Evolutionary conservation across 2,113 vertebrate genomes (phyloP).

Genomic region (Hippocampus mohnikei): DNA sequence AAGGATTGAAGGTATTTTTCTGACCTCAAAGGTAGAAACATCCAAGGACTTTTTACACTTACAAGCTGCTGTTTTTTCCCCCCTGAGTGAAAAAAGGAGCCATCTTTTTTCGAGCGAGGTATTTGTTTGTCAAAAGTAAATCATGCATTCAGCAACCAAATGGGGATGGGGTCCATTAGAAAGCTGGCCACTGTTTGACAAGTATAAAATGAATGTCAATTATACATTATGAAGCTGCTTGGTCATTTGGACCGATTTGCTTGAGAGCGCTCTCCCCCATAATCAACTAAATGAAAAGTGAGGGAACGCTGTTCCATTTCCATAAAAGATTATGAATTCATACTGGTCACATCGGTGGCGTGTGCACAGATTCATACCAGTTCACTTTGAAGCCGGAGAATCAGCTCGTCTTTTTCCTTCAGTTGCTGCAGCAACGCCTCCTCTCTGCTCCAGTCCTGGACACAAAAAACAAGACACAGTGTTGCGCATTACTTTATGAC

Average conservation of each 20-base stretch:
- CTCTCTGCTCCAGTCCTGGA: conserved; percentile 88
- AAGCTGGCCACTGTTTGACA: background rate
- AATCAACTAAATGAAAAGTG: background rate
- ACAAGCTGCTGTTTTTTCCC: background rate
- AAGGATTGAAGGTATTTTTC: too few species aligned
- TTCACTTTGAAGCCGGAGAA: conserved; percentile 85
- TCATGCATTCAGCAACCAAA: background rate
- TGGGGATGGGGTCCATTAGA: background rate
- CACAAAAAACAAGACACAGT: conserved; percentile 51
- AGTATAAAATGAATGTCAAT: background rate
- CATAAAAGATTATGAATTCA: background rate
- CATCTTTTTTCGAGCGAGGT: background rate
- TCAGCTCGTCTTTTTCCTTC: conserved; percentile 89
- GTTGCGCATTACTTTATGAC: conserved; percentile 22
- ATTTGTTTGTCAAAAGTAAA: background rate
- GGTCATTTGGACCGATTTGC: background rate
- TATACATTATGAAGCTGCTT: background rate
- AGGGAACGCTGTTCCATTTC: background rate
- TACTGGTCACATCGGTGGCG: too few species aligned
- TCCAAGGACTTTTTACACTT: background rate
- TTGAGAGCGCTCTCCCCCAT: background rate
- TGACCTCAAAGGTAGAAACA: too few species aligned
- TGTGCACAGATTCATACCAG: conserved; percentile 78
- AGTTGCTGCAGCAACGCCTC: conserved; percentile 87
- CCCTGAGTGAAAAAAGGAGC: background rate